Percentiles rank a stretch among this genome's conserved stretches.
phyloP scores from a whole-genome alignment of 2,888 invertebrate species.

The Leistus spinibarbis region DNA sequence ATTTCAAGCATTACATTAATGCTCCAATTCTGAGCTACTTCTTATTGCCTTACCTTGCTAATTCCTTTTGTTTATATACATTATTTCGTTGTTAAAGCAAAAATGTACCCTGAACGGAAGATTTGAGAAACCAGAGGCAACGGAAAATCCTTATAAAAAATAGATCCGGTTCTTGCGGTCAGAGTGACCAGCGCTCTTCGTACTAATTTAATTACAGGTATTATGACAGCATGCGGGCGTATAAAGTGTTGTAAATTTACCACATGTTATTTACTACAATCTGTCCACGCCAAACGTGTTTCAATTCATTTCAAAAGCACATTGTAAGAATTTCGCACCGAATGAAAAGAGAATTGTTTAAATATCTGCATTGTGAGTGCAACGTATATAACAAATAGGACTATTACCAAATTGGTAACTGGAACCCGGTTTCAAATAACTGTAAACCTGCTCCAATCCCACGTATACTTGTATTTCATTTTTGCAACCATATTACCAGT shows the following conservation, averaged over 20 bases:
- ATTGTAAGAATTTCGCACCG: too few species aligned
- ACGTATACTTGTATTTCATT: background rate
- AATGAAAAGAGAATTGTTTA: background rate
- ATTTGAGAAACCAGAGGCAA: background rate
- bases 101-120: background rate
- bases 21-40: too few species aligned
- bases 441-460: background rate
- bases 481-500: background rate
- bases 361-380: background rate
- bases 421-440: background rate
- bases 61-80: too few species aligned
- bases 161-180: conserved; percentile 12
- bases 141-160: conserved; percentile 24
- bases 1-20: background rate
- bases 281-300: background rate
- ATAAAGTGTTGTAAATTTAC: conserved; percentile 3
- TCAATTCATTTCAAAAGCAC: too few species aligned
- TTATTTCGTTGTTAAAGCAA: too few species aligned
- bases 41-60: too few species aligned
- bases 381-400: background rate
- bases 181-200: conserved; percentile 12
- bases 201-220: conserved; percentile 35
- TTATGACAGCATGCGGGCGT: conserved; percentile 38
- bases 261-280: background rate
- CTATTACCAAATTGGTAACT: background rate